Percentiles rank a stretch among this genome's conserved stretches.
phyloP scores from a whole-genome alignment of 1,140 invertebrate genomes.

The Drosophila arizonae region DNA sequence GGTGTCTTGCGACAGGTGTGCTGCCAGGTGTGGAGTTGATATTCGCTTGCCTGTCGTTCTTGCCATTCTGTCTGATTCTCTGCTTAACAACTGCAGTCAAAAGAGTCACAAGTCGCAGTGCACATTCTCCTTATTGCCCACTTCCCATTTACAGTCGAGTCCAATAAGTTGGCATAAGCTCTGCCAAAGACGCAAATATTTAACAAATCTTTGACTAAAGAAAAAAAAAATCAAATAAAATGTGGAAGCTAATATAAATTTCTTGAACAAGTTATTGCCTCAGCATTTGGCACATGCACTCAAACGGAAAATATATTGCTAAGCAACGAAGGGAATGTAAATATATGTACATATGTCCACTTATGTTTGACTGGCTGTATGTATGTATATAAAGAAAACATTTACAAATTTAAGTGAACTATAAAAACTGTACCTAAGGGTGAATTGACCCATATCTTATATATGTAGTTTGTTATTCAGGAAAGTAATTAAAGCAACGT shows the following conservation, averaged over 20 bases:
- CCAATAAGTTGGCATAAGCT: slow-evolving; percentile 36
- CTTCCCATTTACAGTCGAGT: slow-evolving; percentile 8
- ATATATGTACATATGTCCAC: neutral
- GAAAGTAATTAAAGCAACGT: neutral
- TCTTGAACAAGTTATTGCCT: slow-evolving; percentile 66
- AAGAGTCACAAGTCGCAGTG: slow-evolving; percentile 1
- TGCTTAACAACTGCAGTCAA: slow-evolving; percentile 14
- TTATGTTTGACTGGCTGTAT: too few species aligned
- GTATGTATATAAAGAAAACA: slow-evolving; percentile 22
- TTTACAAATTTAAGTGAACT: slow-evolving; percentile 13
- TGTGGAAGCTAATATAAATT: slow-evolving; percentile 58
- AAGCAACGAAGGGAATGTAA: slow-evolving; percentile 41
- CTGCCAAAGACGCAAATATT: slow-evolving; percentile 48
- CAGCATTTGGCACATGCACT: slow-evolving; percentile 71
- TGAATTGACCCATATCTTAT: too few species aligned
- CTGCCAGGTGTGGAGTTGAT: slow-evolving; percentile 21
- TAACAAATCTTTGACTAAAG: slow-evolving; percentile 53
- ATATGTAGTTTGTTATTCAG: neutral
- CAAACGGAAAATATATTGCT: slow-evolving; percentile 60
- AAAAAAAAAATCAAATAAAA: neutral
- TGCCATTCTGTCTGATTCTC: slow-evolving; percentile 29
- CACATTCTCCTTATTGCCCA: too few species aligned
- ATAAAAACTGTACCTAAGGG: neutral
- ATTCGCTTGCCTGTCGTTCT: slow-evolving; percentile 8
- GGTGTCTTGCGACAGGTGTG: neutral